Conservation (phyloP, 2,113 vertebrate genomes). For the Lates calcarifer region DNA sequence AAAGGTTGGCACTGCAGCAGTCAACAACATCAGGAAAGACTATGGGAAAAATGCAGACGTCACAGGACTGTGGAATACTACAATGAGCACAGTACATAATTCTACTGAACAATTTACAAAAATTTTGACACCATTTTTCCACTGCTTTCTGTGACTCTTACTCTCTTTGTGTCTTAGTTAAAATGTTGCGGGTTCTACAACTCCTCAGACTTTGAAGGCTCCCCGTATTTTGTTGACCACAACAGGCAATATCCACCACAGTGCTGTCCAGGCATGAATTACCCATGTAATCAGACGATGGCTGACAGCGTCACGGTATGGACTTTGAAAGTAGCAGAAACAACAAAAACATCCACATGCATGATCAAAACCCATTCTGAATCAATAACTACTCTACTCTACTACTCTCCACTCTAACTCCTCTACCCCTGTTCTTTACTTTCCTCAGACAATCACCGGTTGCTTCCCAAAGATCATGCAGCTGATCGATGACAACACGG, state of each 20-base stretch:
- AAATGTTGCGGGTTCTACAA: constrained; percentile 87
- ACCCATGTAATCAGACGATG: constrained; percentile 15
- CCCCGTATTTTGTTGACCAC: constrained; percentile 53
- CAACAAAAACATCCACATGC: background rate
- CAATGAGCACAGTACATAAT: constrained; percentile 81
- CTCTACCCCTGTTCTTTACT: background rate
- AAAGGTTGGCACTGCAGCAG: constrained; percentile 68
- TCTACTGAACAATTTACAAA: background rate
- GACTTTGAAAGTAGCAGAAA: background rate
- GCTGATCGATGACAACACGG: constrained; percentile 76
- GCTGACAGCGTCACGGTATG: constrained; percentile 14
- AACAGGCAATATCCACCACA: constrained; percentile 59
- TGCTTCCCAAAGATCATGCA: constrained; percentile 77
- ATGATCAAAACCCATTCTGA: background rate
- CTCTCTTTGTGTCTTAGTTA: constrained; percentile 70
- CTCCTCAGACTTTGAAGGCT: constrained; percentile 80
- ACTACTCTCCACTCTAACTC: no score
- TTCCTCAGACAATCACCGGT: constrained; percentile 68
- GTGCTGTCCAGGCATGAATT: constrained; percentile 61
- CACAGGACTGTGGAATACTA: constrained; percentile 83
- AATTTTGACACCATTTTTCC: background rate
- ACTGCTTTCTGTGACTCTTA: background rate
- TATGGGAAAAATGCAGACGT: constrained; percentile 77
- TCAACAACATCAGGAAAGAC: constrained; percentile 71
- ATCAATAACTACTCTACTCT: no score